A percentile compares a stretch with the other conserved stretches of the same genome.
phyloP scores from a whole-genome alignment of 2,113 vertebrate genomes.

The Anarrhichthys ocellatus region DNA sequence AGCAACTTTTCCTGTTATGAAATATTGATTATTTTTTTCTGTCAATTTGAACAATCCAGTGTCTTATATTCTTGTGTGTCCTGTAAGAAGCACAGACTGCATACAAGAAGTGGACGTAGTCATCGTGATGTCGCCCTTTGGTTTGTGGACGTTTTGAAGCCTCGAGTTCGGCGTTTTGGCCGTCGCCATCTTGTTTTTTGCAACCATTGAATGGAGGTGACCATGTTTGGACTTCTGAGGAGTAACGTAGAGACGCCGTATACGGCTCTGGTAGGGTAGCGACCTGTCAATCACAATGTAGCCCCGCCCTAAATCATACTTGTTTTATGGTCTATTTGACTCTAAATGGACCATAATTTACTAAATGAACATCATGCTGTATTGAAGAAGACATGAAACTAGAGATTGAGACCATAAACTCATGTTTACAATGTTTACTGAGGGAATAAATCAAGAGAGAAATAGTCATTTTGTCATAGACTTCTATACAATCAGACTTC shows the following conservation, averaged over 20 bases:
- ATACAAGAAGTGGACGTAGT: not conserved
- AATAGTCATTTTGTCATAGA: not conserved
- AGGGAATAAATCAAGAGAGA: not conserved
- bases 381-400: not conserved
- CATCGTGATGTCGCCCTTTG: too few species aligned
- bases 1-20: constrained; percentile 48
- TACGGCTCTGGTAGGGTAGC: too few species aligned
- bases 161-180: too few species aligned
- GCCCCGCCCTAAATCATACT: not conserved
- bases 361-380: not conserved
- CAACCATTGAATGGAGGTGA: not conserved
- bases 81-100: not conserved
- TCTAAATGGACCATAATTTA: not conserved
- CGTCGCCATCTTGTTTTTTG: not conserved
- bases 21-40: constrained; percentile 59
- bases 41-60: constrained; percentile 26
- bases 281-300: too few species aligned
- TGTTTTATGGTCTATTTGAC: not conserved
- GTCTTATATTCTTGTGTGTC: not conserved
- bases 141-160: too few species aligned
- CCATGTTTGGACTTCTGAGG: too few species aligned
- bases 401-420: not conserved
- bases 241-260: too few species aligned
- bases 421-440: not conserved
- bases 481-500: not conserved